phyloP scores from a whole-genome alignment of 2,888 invertebrate species.

The Oligia strigilis region DNA sequence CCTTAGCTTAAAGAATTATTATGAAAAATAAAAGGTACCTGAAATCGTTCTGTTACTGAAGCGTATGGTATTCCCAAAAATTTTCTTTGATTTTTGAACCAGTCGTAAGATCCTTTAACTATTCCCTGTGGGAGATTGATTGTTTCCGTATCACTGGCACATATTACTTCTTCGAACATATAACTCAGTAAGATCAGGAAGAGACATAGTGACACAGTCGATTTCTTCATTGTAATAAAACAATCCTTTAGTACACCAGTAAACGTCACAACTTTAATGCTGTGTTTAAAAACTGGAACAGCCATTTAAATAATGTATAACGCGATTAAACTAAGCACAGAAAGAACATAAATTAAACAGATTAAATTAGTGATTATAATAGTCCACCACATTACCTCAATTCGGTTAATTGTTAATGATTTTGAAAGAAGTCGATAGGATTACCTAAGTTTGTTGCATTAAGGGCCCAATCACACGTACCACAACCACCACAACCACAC shows the following conservation, averaged over 20 bases:
- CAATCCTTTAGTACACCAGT: not conserved
- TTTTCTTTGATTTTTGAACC: slow-evolving; percentile 49
- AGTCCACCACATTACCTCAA: not conserved
- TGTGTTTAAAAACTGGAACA: not conserved
- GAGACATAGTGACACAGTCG: not conserved
- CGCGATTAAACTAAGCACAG: not conserved
- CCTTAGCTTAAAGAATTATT: not conserved
- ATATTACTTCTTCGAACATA: slow-evolving; percentile 3
- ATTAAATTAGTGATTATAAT: not conserved
- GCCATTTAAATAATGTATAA: not conserved
- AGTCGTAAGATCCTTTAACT: slow-evolving; percentile 55
- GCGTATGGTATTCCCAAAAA: slow-evolving; percentile 72
- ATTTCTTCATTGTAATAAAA: slow-evolving; percentile 29
- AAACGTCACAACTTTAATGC: not conserved
- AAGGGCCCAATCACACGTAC: not conserved
- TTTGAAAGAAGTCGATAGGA: not conserved
- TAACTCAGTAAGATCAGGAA: slow-evolving; percentile 1
- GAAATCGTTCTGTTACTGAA: slow-evolving; percentile 62
- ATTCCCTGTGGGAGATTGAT: slow-evolving; percentile 64
- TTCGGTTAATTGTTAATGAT: not conserved
- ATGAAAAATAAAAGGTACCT: slow-evolving; percentile 52
- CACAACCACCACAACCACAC: not conserved
- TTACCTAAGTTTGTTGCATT: not conserved
- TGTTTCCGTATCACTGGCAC: slow-evolving; percentile 1
- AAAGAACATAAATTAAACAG: not conserved